Percentiles rank a stretch among this genome's conserved stretches.
Conservation (phyloP, 2,888 invertebrate genomes). For the Polydrusus cervinus region DNA sequence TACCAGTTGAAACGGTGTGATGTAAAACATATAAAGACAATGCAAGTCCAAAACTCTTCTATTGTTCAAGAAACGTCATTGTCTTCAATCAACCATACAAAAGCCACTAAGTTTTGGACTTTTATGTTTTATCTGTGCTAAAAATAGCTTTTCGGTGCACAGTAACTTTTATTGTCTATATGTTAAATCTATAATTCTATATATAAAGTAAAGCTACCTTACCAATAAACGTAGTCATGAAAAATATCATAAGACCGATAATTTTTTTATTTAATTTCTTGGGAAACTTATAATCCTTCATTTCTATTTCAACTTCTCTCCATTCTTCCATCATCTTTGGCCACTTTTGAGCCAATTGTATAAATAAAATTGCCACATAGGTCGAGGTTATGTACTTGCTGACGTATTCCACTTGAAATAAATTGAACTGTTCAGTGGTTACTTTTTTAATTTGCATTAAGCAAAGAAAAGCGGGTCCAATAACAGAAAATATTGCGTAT, state of each 20-base stretch:
- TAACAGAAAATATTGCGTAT: constrained; percentile 46
- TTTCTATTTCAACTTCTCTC: constrained; percentile 53
- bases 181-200: not conserved
- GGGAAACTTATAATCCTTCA: constrained; percentile 54
- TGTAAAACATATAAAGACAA: too few species aligned
- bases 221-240: constrained; percentile 53
- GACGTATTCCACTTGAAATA: constrained; percentile 45
- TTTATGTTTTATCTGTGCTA: too few species aligned
- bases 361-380: constrained; percentile 49
- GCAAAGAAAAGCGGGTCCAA: constrained; percentile 49
- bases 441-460: constrained; percentile 46
- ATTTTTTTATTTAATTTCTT: constrained; percentile 45
- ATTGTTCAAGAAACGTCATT: too few species aligned
- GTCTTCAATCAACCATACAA: too few species aligned
- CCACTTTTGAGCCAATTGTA: constrained; percentile 56
- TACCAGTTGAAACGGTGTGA: too few species aligned
- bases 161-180: not conserved
- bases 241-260: constrained; percentile 42
- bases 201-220: constrained; percentile 25
- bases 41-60: too few species aligned
- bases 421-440: constrained; percentile 7
- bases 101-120: too few species aligned
- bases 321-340: constrained; percentile 54
- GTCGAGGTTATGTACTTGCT: constrained; percentile 40
- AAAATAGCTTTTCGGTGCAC: too few species aligned